Conservation (phyloP, 2,797 vertebrate species). For the Myripristis jacobus region DNA sequence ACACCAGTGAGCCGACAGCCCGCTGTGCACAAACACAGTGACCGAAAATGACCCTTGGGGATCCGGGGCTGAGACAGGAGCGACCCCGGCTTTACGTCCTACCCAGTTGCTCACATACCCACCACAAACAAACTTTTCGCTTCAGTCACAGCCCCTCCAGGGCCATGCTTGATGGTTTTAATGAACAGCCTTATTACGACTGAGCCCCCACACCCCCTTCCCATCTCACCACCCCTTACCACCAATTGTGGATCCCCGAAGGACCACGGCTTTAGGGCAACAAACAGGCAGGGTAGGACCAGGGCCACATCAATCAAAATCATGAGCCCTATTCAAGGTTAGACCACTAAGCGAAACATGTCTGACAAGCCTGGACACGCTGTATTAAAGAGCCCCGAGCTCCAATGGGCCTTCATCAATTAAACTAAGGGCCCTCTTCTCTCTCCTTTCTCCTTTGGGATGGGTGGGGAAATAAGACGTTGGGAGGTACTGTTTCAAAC, state of each 20-base stretch:
- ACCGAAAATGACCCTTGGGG: slow-evolving; percentile 63
- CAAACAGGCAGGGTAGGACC: slow-evolving; percentile 61
- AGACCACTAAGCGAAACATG: slow-evolving; percentile 71
- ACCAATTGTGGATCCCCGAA: slow-evolving; percentile 54
- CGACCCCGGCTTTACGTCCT: slow-evolving; percentile 41
- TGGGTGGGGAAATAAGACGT: slow-evolving; percentile 39
- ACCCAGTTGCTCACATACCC: slow-evolving; percentile 56
- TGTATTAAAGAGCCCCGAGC: slow-evolving; percentile 56
- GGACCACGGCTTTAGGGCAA: slow-evolving; percentile 60
- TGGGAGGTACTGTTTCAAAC: slow-evolving; percentile 43
- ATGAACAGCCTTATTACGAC: slow-evolving; percentile 49
- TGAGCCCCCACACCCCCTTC: slow-evolving; percentile 31
- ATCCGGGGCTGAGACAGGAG: slow-evolving; percentile 28
- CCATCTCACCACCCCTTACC: no score
- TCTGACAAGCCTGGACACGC: slow-evolving; percentile 70
- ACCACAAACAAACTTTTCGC: slow-evolving; percentile 65
- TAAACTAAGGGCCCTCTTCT: slow-evolving; percentile 41
- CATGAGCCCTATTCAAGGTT: slow-evolving; percentile 68
- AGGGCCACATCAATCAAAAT: slow-evolving; percentile 79
- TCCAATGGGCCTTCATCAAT: slow-evolving; percentile 62
- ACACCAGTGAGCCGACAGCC: slow-evolving; percentile 46
- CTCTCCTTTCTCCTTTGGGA: slow-evolving; percentile 46
- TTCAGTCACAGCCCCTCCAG: slow-evolving; percentile 43
- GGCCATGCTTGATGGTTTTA: slow-evolving; percentile 63
- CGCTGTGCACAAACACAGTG: slow-evolving; percentile 46